phyloP scores from a whole-genome alignment of 1,140 invertebrate genomes.

The Trypoxylus dichotomus region DNA sequence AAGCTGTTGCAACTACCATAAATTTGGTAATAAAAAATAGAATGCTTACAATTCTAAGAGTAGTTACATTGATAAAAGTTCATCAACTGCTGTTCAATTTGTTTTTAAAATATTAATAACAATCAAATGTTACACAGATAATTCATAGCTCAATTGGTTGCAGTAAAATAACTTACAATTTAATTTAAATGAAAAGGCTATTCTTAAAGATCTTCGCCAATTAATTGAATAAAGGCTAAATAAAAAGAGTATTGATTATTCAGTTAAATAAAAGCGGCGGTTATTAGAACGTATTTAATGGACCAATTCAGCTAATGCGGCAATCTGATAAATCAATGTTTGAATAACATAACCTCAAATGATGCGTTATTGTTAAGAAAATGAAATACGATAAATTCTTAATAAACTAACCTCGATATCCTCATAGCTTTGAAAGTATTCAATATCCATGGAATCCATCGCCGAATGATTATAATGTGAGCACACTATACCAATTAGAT shows the following conservation, averaged over 20 bases:
- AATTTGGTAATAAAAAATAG: no score
- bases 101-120: no score
- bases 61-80: no score
- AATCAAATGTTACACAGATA: no score
- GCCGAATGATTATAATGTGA: constrained; percentile 34
- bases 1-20: no score
- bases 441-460: constrained; percentile 38
- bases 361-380: not conserved
- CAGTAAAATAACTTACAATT: no score
- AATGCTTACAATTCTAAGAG: no score
- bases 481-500: not conserved
- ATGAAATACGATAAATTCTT: constrained; percentile 51
- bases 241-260: not conserved
- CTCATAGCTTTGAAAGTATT: constrained; percentile 60
- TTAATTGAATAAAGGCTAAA: no score
- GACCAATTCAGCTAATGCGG: not conserved
- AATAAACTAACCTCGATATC: constrained; percentile 56
- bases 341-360: not conserved
- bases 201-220: no score
- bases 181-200: no score
- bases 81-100: no score
- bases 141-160: no score
- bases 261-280: not conserved
- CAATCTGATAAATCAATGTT: constrained; percentile 19
- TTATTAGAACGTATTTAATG: not conserved